A percentile compares a stretch with the other conserved stretches of the same genome.
phyloP scores from a whole-genome alignment of 2,888 invertebrate genomes.

The Pegoplata infirma region DNA sequence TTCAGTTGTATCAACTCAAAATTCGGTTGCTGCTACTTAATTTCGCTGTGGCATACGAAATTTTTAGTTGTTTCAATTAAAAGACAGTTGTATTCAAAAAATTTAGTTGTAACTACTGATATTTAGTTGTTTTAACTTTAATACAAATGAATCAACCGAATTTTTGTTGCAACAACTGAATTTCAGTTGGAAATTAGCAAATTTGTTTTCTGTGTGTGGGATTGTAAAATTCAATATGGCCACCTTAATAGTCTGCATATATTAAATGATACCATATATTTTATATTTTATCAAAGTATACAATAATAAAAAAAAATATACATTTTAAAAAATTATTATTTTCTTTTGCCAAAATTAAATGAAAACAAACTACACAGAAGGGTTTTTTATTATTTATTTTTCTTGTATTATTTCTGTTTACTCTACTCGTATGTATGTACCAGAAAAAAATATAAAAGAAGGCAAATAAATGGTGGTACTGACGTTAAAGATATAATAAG shows the following conservation, averaged over 20 bases:
- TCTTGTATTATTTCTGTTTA: neutral
- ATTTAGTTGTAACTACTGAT: too few species aligned
- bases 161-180: too few species aligned
- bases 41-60: too few species aligned
- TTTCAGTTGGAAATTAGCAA: too few species aligned
- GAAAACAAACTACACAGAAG: conserved; percentile 3
- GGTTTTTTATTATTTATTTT: neutral
- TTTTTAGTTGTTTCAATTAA: too few species aligned
- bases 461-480: neutral
- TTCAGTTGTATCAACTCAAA: too few species aligned
- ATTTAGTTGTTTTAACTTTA: too few species aligned
- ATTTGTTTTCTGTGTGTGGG: too few species aligned
- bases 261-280: neutral
- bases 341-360: conserved; percentile 35
- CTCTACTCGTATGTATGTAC: neutral
- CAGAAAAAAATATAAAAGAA: neutral
- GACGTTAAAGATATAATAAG: too few species aligned
- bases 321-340: conserved; percentile 11
- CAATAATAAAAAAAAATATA: conserved; percentile 16
- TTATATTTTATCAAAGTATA: neutral
- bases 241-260: neutral
- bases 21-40: too few species aligned
- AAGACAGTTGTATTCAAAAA: too few species aligned
- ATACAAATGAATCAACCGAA: too few species aligned
- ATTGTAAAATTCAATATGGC: neutral